Evolutionary conservation across 2,113 vertebrate genomes (phyloP).

Genomic region (Clupea harengus): DNA sequence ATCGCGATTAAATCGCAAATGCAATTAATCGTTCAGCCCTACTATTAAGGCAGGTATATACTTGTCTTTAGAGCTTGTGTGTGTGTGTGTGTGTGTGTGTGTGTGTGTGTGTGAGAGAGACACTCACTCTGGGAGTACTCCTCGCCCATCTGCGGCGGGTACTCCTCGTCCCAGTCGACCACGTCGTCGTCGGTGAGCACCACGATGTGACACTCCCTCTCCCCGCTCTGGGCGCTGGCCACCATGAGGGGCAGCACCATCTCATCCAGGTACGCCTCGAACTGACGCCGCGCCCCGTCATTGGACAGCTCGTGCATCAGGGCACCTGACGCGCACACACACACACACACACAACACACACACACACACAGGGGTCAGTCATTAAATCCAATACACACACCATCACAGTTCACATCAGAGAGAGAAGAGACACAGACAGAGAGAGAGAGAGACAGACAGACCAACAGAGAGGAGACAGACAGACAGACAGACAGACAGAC

Average conservation of each 20-base stretch:
- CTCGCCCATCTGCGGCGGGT: slow-evolving; percentile 98
- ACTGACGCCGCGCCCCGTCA: slow-evolving; percentile 92
- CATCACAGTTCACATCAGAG: too few species aligned
- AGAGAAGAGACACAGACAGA: neutral
- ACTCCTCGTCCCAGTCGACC: slow-evolving; percentile 99
- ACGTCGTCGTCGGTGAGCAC: slow-evolving; percentile 98
- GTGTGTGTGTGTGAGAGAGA: neutral
- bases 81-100: slow-evolving; percentile 6
- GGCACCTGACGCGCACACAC: slow-evolving; percentile 76
- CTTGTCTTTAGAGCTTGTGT: neutral
- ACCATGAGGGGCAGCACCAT: slow-evolving; percentile 98
- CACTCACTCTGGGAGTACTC: slow-evolving; percentile 97
- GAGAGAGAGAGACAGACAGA: too few species aligned
- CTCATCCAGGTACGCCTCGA: slow-evolving; percentile 98
- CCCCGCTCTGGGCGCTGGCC: slow-evolving; percentile 93
- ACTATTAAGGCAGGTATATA: neutral
- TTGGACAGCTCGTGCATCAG: slow-evolving; percentile 99
- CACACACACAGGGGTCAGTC: neutral
- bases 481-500: neutral
- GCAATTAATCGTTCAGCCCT: too few species aligned
- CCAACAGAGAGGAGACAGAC: too few species aligned
- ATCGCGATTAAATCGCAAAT: too few species aligned
- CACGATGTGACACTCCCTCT: slow-evolving; percentile 97
- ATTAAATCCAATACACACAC: too few species aligned
- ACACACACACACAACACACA: neutral